Percentiles rank a stretch among this genome's conserved stretches.
These are phyloP conservation scores for Salpingus planirostris DNA, from an alignment of 2,888 invertebrate genomes.

Conservation along the genomic window DNA sequence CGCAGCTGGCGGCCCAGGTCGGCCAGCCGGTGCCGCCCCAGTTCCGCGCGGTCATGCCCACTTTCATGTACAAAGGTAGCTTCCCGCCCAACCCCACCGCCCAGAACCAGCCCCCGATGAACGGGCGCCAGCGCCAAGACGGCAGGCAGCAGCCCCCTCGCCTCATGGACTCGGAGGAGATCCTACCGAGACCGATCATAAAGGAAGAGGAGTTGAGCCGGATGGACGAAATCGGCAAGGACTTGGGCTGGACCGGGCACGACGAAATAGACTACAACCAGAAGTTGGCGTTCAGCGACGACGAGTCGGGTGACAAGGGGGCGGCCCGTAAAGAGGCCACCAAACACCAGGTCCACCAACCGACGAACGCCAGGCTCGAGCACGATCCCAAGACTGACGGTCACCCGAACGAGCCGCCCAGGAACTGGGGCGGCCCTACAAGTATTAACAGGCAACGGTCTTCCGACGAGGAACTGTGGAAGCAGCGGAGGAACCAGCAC, in stretches of 20 bases:
- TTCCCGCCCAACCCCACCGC: slow-evolving; percentile 15
- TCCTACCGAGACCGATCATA: slow-evolving; percentile 75
- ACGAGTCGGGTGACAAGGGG: slow-evolving; percentile 50
- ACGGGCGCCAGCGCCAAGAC: slow-evolving; percentile 31
- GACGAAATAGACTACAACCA: slow-evolving; percentile 94
- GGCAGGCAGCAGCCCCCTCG: slow-evolving; percentile 42
- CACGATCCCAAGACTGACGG: slow-evolving; percentile 24
- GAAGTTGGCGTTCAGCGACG: slow-evolving; percentile 90
- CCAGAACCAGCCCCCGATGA: slow-evolving; percentile 25
- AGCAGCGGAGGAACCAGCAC: slow-evolving; percentile 60
- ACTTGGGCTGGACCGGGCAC: slow-evolving; percentile 86
- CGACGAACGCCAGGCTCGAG: slow-evolving; percentile 20
- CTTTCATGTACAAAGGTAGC: slow-evolving; percentile 48
- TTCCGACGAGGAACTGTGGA: slow-evolving; percentile 54
- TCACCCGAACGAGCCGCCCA: slow-evolving; percentile 17
- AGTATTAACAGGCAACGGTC: slow-evolving; percentile 29
- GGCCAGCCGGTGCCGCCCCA: slow-evolving; percentile 53
- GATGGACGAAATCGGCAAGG: slow-evolving; percentile 82
- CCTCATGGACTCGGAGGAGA: slow-evolving; percentile 33
- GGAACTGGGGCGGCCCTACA: slow-evolving; percentile 8
- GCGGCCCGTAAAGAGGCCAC: slow-evolving; percentile 3
- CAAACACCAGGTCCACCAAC: not conserved
- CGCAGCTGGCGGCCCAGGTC: slow-evolving; percentile 47
- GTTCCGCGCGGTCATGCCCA: slow-evolving; percentile 64
- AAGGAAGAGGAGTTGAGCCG: slow-evolving; percentile 87